These are phyloP conservation scores for Lepidurus apus DNA, from an alignment of 1,140 invertebrate species.

Conservation along the genomic window DNA sequence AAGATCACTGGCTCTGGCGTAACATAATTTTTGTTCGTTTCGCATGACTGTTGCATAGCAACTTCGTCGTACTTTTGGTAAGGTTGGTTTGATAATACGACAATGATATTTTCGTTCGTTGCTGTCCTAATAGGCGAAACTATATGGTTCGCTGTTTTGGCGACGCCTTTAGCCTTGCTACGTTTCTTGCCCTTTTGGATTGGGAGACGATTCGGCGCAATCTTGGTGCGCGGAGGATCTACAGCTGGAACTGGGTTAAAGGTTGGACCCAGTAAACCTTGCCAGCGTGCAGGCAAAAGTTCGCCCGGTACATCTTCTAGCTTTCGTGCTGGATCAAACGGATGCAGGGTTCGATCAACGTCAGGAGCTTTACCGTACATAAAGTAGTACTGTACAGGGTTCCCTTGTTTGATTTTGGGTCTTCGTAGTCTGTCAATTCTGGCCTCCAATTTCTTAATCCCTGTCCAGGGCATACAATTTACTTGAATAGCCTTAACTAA, in stretches of 20 bases:
- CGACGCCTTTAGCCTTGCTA: not conserved
- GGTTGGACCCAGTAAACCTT: not conserved
- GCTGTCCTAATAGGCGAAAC: too few species aligned
- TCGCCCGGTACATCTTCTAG: constrained; percentile 31
- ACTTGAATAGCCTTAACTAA: constrained; percentile 41
- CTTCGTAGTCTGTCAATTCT: not conserved
- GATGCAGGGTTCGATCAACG: constrained; percentile 25
- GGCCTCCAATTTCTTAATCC: not conserved
- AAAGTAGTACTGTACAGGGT: constrained; percentile 23
- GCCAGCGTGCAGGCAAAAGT: constrained; percentile 34
- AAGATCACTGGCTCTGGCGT: too few species aligned
- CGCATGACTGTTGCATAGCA: too few species aligned
- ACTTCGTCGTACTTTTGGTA: too few species aligned
- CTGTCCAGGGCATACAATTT: constrained; percentile 44
- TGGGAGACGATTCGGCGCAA: not conserved
- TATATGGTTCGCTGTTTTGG: too few species aligned
- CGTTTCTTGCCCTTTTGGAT: constrained; percentile 27
- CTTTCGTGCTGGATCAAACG: constrained; percentile 35
- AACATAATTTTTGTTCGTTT: too few species aligned
- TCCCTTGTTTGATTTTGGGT: not conserved
- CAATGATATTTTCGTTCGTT: too few species aligned
- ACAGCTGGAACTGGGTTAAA: not conserved
- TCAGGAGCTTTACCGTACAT: not conserved
- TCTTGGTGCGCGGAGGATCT: not conserved
- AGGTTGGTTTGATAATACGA: too few species aligned